A percentile compares a stretch with the other conserved stretches of the same genome.
Conservation (phyloP, 2,113 vertebrate genomes). For the Brachypodius melanocephalos region DNA sequence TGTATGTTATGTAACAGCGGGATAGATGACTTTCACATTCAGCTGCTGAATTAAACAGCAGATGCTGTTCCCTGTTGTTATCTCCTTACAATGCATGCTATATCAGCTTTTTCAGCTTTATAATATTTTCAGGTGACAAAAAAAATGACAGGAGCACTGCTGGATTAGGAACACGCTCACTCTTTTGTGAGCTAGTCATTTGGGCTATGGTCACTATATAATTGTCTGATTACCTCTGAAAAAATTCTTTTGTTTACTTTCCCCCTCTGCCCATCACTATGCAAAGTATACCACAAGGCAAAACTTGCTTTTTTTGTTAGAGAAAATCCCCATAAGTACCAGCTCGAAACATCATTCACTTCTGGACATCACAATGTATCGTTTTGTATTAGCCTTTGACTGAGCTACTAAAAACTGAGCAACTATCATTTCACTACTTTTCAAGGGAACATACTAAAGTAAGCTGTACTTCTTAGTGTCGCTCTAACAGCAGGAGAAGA, state of each 20-base stretch:
- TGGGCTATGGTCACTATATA: background rate
- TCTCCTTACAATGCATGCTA: background rate
- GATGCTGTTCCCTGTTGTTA: fast-evolving
- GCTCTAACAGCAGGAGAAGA: background rate
- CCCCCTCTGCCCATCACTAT: background rate
- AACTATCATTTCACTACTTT: background rate
- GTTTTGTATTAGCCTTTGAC: background rate
- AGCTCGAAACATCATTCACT: background rate
- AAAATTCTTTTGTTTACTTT: background rate
- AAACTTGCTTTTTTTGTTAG: background rate
- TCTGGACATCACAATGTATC: background rate
- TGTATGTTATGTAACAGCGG: background rate
- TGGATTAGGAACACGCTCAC: background rate
- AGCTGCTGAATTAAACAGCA: background rate
- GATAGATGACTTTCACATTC: background rate
- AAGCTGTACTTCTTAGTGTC: background rate
- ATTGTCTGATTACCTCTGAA: background rate
- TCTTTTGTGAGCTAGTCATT: background rate
- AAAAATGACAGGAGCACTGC: background rate
- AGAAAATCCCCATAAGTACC: background rate
- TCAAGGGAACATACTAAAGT: background rate
- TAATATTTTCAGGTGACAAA: background rate
- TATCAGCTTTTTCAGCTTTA: background rate
- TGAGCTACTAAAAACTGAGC: background rate
- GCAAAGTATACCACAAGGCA: background rate